phyloP scores from a whole-genome alignment of 1,140 invertebrate species.

The Zaprionus camerounensis region DNA sequence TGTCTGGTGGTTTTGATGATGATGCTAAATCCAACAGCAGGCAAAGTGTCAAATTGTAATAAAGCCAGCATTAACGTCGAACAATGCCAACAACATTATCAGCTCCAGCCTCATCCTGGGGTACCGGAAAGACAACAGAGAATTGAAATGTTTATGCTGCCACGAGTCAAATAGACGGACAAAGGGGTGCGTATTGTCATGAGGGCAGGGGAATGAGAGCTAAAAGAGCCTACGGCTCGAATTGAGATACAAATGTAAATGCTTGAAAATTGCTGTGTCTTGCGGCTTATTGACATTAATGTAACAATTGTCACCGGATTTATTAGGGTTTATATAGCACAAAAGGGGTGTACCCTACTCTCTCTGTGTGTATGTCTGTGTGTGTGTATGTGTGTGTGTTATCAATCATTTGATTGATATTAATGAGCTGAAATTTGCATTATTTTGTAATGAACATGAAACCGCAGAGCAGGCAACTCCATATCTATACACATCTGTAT shows the following conservation, averaged over 20 bases:
- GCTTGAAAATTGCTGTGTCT: slow-evolving; percentile 53
- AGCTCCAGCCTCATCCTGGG: background rate
- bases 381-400: slow-evolving; percentile 39
- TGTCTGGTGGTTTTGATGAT: background rate
- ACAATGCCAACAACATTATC: slow-evolving; percentile 55
- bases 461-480: background rate
- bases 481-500: background rate
- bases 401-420: slow-evolving; percentile 84
- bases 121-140: slow-evolving; percentile 1
- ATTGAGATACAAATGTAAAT: slow-evolving; percentile 61
- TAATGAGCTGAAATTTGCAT: slow-evolving; percentile 83
- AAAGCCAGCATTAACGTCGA: slow-evolving; percentile 45
- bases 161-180: slow-evolving; percentile 68
- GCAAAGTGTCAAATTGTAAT: slow-evolving; percentile 63
- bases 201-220: no score
- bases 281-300: slow-evolving; percentile 84
- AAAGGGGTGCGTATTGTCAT: slow-evolving; percentile 45
- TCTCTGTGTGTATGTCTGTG: slow-evolving; percentile 3
- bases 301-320: slow-evolving; percentile 84
- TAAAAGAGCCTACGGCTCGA: slow-evolving; percentile 2
- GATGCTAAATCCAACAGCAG: slow-evolving; percentile 49
- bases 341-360: slow-evolving; percentile 24
- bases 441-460: slow-evolving; percentile 63
- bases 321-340: slow-evolving; percentile 59
- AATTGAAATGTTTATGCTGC: slow-evolving; percentile 36